Evolutionary conservation across 2,113 vertebrate genomes (phyloP).

Genomic region (Ammodytes marinus): DNA sequence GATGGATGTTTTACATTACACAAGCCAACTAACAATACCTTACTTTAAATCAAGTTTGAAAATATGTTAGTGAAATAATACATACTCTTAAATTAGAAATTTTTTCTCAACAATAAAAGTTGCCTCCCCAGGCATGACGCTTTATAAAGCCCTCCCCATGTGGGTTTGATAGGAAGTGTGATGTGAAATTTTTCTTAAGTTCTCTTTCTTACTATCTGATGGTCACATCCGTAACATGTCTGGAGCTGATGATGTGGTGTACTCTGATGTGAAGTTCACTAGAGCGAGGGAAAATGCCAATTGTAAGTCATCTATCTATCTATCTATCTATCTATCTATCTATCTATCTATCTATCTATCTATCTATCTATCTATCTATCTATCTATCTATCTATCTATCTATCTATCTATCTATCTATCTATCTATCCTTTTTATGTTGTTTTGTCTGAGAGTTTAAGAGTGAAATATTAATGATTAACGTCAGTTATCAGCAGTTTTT

Average conservation of each 20-base stretch:
- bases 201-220: background rate
- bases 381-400: too few relatives aligned
- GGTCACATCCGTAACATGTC: constrained; percentile 38
- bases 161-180: background rate
- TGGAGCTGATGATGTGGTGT: constrained; percentile 38
- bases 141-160: too few relatives aligned
- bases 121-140: too few relatives aligned
- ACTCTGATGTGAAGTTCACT: constrained; percentile 55
- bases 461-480: background rate
- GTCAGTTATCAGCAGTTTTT: too few relatives aligned
- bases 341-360: background rate
- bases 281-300: background rate
- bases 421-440: background rate
- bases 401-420: too few relatives aligned
- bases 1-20: too few relatives aligned
- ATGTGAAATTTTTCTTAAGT: background rate
- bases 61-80: too few relatives aligned
- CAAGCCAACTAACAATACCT: too few relatives aligned
- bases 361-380: background rate
- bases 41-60: too few relatives aligned
- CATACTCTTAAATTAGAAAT: too few relatives aligned
- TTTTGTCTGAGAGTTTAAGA: background rate
- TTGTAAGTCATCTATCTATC: constrained; percentile 42
- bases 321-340: background rate
- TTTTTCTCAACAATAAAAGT: too few relatives aligned